These are phyloP conservation scores for Drosophila anceps DNA, from an alignment of 2,888 invertebrate genomes.

Conservation along the genomic window DNA sequence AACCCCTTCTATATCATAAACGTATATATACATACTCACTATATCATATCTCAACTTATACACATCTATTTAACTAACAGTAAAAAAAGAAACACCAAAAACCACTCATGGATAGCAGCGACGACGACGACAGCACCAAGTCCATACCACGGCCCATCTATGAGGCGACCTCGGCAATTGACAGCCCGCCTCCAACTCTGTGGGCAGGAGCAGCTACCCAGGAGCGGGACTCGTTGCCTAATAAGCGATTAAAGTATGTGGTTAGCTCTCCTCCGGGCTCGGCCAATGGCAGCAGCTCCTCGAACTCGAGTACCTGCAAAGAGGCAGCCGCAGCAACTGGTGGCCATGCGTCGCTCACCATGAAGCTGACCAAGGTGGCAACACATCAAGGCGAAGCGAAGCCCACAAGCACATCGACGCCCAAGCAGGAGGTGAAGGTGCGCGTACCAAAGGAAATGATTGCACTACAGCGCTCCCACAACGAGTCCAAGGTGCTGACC, in stretches of 20 bases:
- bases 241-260: slow-evolving; percentile 65
- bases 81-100: background rate
- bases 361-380: slow-evolving; percentile 71
- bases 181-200: slow-evolving; percentile 59
- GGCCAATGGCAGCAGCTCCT: slow-evolving; percentile 61
- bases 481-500: slow-evolving; percentile 89
- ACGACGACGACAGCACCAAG: slow-evolving; percentile 73
- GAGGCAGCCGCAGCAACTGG: slow-evolving; percentile 29
- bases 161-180: slow-evolving; percentile 70
- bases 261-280: slow-evolving; percentile 66
- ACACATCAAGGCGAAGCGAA: slow-evolving; percentile 22
- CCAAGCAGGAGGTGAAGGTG: slow-evolving; percentile 64
- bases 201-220: slow-evolving; percentile 15
- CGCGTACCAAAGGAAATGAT: slow-evolving; percentile 87
- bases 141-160: slow-evolving; percentile 82
- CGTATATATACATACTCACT: too few relatives aligned
- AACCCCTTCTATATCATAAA: background rate
- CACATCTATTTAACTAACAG: slow-evolving; percentile 12
- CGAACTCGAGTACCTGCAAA: slow-evolving; percentile 52
- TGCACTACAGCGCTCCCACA: slow-evolving; percentile 88
- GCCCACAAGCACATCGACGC: slow-evolving; percentile 44
- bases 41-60: background rate
- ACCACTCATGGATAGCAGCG: slow-evolving; percentile 56
- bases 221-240: slow-evolving; percentile 51
- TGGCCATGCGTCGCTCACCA: slow-evolving; percentile 64